Base-by-base conservation (phyloP, 1,140 invertebrate genomes). In the Sycophila sp. region DNA sequence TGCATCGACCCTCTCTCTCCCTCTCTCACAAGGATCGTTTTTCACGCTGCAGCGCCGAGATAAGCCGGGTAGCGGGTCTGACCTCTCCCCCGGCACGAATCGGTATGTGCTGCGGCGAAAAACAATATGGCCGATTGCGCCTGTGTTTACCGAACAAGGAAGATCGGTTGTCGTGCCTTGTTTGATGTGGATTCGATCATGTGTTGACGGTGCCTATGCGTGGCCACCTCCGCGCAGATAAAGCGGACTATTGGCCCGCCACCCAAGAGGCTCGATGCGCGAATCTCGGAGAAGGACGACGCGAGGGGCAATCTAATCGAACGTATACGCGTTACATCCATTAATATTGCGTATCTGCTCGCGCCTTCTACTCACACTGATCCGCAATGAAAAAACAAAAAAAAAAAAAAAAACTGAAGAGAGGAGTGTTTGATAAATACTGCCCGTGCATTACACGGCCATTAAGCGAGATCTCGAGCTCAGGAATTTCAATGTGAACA, bases 11-110 rank as follows among this genome's bases (percentile, higher is more conserved):
- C 4, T 11, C 22, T 47, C 72, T 66, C 75, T 70, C 65, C 69
- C 74, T 74, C 74, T 80, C 78, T 80, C 81, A 78, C 79, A 82
- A 73, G 76, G 79, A 85, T 84, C 78, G 73, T 77, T 83, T 85
- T 83, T 82, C 79, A 81, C 45, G 58, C 71, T 73, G 67, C 69
- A 76, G 63, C 73, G 71, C 70, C 64, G 59, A 79, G 78, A 84
- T 81, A 83, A 82, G 30, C 72, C 73, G 69, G 66, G n/a, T n/a
- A n/a, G n/a, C n/a, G n/a, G n/a, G n/a, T n/a, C n/a, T n/a, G 70
- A 69, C 71, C 49, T 64, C 26, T 49, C 63, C 51, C 15, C 47
- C 64, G 66, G 55, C 19, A 51, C 53, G 6, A 53, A 73, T 75
- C 62, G 58, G 58, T 68, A 74, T 70, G 70, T 28, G 71, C 62